Conservation (phyloP, 1,140 invertebrate genomes). For the Bombus waltoni region DNA sequence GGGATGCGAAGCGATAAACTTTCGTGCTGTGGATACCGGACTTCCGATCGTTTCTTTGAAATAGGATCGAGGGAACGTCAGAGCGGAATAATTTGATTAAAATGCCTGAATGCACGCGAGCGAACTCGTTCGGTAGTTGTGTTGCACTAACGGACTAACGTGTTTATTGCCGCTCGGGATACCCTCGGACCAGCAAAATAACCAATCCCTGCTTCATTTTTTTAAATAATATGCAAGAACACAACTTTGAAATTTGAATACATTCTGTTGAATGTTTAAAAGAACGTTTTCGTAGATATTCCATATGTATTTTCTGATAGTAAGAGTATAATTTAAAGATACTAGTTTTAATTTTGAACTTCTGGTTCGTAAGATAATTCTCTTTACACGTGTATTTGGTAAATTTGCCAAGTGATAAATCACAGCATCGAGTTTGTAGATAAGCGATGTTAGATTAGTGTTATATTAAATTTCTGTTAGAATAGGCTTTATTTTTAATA, state of each 20-base stretch:
- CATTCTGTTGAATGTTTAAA: neutral
- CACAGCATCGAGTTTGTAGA: no score
- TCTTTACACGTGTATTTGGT: no score
- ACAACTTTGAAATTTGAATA: neutral
- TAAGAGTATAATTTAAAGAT: no score
- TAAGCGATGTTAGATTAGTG: no score
- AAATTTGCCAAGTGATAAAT: no score
- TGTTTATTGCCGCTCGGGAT: slow-evolving; percentile 5
- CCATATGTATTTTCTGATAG: no score
- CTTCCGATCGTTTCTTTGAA: slow-evolving; percentile 48
- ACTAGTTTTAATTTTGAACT: no score
- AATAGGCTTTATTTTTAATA: no score
- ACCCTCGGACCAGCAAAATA: neutral
- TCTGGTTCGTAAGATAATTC: no score
- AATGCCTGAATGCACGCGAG: slow-evolving; percentile 33
- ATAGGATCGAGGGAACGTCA: slow-evolving; percentile 25
- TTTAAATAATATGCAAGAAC: no score
- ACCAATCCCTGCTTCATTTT: neutral
- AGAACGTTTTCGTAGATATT: no score
- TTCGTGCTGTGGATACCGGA: slow-evolving; percentile 25
- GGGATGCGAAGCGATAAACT: slow-evolving; percentile 16
- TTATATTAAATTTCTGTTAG: no score
- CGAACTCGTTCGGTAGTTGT: slow-evolving; percentile 29
- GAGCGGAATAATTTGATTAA: slow-evolving; percentile 47
- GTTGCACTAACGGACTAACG: slow-evolving; percentile 17